A percentile compares a stretch with the other conserved stretches of the same genome.
Evolutionary conservation across 2,797 vertebrate species (phyloP).

Genomic region (Steatocranus sp.): DNA sequence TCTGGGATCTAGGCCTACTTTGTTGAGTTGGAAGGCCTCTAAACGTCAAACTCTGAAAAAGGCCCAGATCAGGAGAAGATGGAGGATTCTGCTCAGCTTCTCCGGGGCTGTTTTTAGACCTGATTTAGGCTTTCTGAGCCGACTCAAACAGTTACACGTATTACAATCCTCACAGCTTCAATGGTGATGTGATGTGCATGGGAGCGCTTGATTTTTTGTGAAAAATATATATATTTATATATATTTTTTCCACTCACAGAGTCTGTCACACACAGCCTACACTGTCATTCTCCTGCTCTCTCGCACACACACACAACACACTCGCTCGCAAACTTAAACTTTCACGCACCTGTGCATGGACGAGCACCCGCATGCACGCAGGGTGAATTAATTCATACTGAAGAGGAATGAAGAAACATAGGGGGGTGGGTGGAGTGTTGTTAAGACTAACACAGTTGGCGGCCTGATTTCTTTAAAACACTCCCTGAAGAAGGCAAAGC

Average conservation of each 20-base stretch:
- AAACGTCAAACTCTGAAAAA: constrained; percentile 58
- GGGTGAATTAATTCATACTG: constrained; percentile 53
- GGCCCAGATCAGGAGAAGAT: constrained; percentile 37
- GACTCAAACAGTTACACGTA: constrained; percentile 11
- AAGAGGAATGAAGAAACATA: constrained; percentile 35
- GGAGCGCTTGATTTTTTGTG: constrained; percentile 12
- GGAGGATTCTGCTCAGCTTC: constrained; percentile 25
- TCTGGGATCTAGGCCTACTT: constrained; percentile 60
- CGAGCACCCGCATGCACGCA: constrained; percentile 26
- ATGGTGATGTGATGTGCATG: constrained; percentile 33
- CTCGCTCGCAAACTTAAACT: constrained; percentile 28
- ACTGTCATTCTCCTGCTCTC: constrained; percentile 3
- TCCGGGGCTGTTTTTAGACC: constrained; percentile 5
- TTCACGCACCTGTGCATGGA: constrained; percentile 48
- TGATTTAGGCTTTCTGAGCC: constrained; percentile 11
- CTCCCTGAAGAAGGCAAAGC: constrained; percentile 4
- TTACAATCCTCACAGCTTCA: constrained; percentile 55
- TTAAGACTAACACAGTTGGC: constrained; percentile 46
- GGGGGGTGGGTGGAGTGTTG: constrained; percentile 36
- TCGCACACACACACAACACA: not conserved
- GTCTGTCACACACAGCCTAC: constrained; percentile 12
- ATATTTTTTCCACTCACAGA: not conserved
- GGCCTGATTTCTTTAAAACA: constrained; percentile 52
- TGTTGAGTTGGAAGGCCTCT: constrained; percentile 57
- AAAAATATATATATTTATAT: not conserved